Base-by-base conservation (phyloP, 92 coral and sea anemone genomes). In the Palythoa grandiflora region DNA sequence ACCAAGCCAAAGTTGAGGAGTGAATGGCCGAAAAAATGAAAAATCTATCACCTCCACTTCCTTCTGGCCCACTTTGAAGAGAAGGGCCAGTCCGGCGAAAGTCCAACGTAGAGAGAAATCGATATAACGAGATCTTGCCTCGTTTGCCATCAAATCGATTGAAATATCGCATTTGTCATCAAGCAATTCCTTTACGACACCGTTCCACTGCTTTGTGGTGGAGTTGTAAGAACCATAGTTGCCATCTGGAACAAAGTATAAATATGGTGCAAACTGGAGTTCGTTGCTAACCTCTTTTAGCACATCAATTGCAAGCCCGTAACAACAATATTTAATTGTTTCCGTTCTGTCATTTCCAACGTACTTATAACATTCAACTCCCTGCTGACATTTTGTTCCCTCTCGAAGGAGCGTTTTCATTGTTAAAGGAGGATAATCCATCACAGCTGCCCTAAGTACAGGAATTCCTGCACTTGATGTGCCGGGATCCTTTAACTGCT, bases 101-200 rank as follows among this genome's bases (percentile, higher is more conserved):
- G 98, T 93, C 98, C 98, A 95, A 48, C 96, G 89, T 63, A 94
- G 88, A 13, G 98, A 95, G 87, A 95, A 95, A 53, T 95, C 98
- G 9, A 95, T 93, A 9, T 91, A 93, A 9, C 91, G 94, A 10
- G 96, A 95, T 16, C 98, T 93, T 20, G 98, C 98, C 78, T 93
- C 96, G 90, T 95, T 95, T 15, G 96, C 89, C 98, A 95, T 95
- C 68, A 95, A 76, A 83, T 95, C 98, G 68, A 95, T 95, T 36
- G 98, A 92, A 21, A 95, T 93, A 78, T 95, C 98, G 1, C 96
- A 93, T 71, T 89, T 89, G 5, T 87, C 93, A 13, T 79, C 90
- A 20, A 81, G 65, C 38, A 95, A 73, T 87, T 95, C 98, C 12
- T 91, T 86, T 15, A 95, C 98, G 15, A 95, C 39, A 13, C 98